Evolutionary conservation across 2,888 invertebrate species (phyloP).

Genomic region (Drepana falcataria): DNA sequence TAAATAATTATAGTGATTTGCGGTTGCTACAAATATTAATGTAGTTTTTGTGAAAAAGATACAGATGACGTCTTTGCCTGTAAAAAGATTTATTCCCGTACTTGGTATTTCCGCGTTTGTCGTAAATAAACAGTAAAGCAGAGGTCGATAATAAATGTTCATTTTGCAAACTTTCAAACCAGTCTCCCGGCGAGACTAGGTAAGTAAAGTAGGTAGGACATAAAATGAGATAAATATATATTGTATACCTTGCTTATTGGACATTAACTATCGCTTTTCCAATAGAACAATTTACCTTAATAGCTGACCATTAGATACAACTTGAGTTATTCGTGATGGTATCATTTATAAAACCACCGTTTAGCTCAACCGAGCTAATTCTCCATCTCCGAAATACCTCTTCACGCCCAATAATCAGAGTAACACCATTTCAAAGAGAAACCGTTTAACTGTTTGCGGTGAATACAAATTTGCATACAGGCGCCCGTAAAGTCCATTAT

Average conservation of each 20-base stretch:
- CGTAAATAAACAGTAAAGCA: slow-evolving; percentile 1
- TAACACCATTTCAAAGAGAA: slow-evolving; percentile 53
- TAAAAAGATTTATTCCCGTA: no score
- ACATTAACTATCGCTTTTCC: neutral
- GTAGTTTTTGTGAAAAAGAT: no score
- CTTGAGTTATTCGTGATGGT: neutral
- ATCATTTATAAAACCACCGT: slow-evolving; percentile 10
- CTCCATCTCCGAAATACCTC: slow-evolving; percentile 32
- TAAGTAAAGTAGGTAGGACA: slow-evolving; percentile 3
- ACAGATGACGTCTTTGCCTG: no score
- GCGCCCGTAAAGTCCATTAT: slow-evolving; percentile 30
- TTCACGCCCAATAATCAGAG: slow-evolving; percentile 67
- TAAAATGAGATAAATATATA: slow-evolving; percentile 2
- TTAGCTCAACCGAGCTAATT: slow-evolving; percentile 27
- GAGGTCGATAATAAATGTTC: slow-evolving; percentile 1
- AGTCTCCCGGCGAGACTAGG: slow-evolving; percentile 1
- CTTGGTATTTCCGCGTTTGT: neutral
- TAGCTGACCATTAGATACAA: slow-evolving; percentile 1
- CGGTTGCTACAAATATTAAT: no score
- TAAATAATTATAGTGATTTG: no score
- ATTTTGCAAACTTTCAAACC: slow-evolving; percentile 4
- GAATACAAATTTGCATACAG: slow-evolving; percentile 60
- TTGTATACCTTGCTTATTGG: neutral
- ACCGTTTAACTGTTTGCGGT: slow-evolving; percentile 47
- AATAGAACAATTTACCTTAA: neutral